Evolutionary conservation across 2,797 vertebrate species (phyloP).

Genomic region (Clarias platycephalus): DNA sequence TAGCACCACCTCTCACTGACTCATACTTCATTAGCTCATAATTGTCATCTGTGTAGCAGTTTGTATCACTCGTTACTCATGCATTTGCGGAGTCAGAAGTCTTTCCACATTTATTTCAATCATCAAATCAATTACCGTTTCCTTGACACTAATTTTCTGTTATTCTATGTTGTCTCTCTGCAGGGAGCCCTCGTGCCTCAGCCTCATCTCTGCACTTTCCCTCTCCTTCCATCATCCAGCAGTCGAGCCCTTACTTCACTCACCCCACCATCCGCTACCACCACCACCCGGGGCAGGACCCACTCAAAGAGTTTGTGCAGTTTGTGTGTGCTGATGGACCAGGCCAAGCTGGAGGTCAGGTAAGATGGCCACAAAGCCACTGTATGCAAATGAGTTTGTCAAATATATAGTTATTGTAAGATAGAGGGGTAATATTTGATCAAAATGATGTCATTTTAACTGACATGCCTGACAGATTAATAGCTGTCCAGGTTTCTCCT

Average conservation of each 20-base stretch:
- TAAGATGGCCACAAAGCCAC: constrained; percentile 61
- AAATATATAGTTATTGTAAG: neutral
- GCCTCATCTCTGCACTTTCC: constrained; percentile 85
- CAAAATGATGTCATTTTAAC: neutral
- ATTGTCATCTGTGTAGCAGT: neutral
- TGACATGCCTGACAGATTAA: neutral
- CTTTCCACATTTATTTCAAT: constrained; percentile 10
- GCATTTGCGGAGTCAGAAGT: neutral
- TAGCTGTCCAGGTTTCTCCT: neutral
- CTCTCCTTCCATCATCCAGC: constrained; percentile 95
- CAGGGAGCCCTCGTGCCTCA: constrained; percentile 81
- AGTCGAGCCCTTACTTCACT: constrained; percentile 95
- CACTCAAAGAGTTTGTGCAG: constrained; percentile 87
- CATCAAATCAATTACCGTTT: neutral
- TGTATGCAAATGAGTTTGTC: neutral
- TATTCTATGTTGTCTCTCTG: constrained; percentile 39
- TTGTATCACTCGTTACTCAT: constrained; percentile 4
- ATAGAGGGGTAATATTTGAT: neutral
- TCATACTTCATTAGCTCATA: constrained; percentile 27
- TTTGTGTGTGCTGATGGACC: constrained; percentile 85
- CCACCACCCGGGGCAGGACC: constrained; percentile 87
- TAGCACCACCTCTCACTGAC: constrained; percentile 23
- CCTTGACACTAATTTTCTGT: constrained; percentile 17
- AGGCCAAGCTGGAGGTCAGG: constrained; percentile 81
- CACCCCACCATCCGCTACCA: constrained; percentile 98